Evolutionary conservation across 2,113 vertebrate genomes (phyloP).

Genomic region (Lasiurus borealis): DNA sequence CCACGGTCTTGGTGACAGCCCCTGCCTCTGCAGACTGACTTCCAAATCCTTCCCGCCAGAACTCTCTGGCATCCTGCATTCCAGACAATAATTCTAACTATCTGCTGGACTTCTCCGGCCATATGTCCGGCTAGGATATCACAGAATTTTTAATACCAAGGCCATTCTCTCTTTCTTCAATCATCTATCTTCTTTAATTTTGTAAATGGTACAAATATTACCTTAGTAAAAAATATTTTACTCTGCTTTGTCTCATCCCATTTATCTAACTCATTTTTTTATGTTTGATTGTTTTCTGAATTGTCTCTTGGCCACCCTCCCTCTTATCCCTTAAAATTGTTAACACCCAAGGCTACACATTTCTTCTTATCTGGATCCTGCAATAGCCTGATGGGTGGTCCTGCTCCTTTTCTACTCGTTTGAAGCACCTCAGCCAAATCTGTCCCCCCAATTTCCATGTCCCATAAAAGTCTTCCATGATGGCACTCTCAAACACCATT

Average conservation of each 20-base stretch:
- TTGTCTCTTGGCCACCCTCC: background rate
- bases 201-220: background rate
- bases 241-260: background rate
- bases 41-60: background rate
- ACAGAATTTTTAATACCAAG: background rate
- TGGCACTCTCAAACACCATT: background rate
- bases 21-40: background rate
- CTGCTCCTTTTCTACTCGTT: background rate
- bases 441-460: background rate
- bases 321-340: background rate
- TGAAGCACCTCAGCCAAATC: background rate
- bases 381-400: background rate
- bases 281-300: background rate
- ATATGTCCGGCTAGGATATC: background rate
- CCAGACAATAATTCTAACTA: background rate
- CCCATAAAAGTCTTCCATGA: background rate
- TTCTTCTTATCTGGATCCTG: background rate
- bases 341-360: background rate
- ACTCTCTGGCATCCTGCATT: background rate
- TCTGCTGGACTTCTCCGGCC: background rate
- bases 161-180: background rate
- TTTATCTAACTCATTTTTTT: constrained; percentile 38
- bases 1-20: background rate
- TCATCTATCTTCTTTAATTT: constrained; percentile 35
- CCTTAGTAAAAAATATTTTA: background rate